phyloP scores from a whole-genome alignment of 2,888 invertebrate species.

The Parnassius smintheus region DNA sequence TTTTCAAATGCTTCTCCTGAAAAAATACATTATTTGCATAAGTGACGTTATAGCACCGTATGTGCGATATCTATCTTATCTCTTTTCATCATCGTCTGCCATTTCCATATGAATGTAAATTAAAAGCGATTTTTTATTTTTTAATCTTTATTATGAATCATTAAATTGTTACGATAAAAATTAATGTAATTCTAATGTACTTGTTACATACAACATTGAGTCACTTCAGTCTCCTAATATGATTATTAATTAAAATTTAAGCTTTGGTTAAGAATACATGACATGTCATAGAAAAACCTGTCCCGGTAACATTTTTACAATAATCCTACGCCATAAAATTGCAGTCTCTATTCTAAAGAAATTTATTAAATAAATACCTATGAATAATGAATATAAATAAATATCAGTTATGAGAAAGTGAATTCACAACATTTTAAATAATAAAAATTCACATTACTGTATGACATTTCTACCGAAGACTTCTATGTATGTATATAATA shows the following conservation, averaged over 20 bases:
- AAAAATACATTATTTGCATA: too few species aligned
- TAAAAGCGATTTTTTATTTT: constrained; percentile 25
- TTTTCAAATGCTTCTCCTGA: too few species aligned
- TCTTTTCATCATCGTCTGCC: too few species aligned
- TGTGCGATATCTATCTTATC: too few species aligned
- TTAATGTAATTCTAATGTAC: constrained; percentile 53
- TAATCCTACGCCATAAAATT: constrained; percentile 7
- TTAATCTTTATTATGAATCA: constrained; percentile 71
- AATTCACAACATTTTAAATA: background rate
- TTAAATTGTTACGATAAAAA: constrained; percentile 73
- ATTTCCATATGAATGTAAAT: background rate
- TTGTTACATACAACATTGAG: constrained; percentile 48
- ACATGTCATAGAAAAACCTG: constrained; percentile 17
- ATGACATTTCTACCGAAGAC: too few species aligned
- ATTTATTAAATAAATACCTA: background rate
- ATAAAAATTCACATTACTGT: too few species aligned
- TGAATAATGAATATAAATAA: too few species aligned
- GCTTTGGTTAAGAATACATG: constrained; percentile 13
- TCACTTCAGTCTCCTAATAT: constrained; percentile 76
- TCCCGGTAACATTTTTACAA: constrained; percentile 9
- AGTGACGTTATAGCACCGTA: too few species aligned
- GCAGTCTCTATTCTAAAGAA: background rate
- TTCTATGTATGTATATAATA: too few species aligned
- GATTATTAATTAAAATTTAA: constrained; percentile 38
- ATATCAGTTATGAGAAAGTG: background rate